These are phyloP conservation scores for Invenusta paracnida DNA, from an alignment of 2,888 invertebrate genomes.

Conservation along the genomic window DNA sequence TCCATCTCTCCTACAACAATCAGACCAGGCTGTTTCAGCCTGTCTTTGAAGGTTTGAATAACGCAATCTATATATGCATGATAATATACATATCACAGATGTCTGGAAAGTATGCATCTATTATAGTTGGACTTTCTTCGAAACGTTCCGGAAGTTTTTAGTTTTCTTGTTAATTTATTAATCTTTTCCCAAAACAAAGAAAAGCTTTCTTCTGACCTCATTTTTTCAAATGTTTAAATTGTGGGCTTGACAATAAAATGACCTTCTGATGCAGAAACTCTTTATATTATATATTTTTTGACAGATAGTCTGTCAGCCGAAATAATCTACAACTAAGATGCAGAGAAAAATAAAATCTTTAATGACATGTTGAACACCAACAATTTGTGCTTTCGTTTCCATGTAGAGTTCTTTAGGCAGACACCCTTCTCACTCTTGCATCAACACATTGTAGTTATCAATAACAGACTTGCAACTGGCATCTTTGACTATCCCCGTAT, in stretches of 20 bases:
- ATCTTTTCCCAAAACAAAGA: neutral
- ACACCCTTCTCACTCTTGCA: neutral
- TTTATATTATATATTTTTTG: no score
- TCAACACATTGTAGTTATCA: neutral
- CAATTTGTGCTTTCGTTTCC: neutral
- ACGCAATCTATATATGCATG: neutral
- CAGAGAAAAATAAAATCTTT: neutral
- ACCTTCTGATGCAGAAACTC: neutral
- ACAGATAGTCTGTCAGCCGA: neutral
- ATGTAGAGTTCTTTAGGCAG: neutral
- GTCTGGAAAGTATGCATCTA: neutral
- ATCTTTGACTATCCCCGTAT: neutral
- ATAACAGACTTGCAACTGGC: neutral
- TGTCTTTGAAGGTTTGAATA: neutral
- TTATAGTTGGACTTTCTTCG: neutral
- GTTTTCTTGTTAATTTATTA: neutral
- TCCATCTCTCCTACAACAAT: no score
- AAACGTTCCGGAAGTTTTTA: neutral
- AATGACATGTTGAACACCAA: neutral
- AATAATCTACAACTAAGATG: neutral
- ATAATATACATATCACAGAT: neutral
- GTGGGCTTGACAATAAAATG: neutral
- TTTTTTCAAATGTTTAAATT: neutral
- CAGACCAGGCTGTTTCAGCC: neutral
- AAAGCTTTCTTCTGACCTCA: neutral